These are phyloP conservation scores for Caenorhabditis japonica DNA, from an alignment of 2,888 invertebrate species.

Conservation along the genomic window DNA sequence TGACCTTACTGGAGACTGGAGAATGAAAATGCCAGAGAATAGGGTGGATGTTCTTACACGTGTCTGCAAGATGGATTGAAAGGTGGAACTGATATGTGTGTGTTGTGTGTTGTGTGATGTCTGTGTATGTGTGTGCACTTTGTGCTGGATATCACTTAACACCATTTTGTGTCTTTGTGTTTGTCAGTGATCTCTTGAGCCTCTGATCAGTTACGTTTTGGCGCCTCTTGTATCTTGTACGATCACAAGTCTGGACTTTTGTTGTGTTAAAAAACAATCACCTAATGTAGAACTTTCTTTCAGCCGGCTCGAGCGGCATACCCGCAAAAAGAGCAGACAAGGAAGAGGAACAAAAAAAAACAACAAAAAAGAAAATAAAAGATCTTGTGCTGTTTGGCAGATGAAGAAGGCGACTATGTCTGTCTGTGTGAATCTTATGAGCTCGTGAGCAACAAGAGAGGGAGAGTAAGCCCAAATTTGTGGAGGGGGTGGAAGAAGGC, in stretches of 20 bases:
- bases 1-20: slow-evolving; percentile 1
- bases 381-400: neutral
- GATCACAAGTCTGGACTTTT: too few relatives aligned
- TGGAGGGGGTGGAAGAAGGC: neutral
- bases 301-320: too few relatives aligned
- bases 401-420: neutral
- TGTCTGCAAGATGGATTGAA: too few relatives aligned
- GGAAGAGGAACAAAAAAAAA: too few relatives aligned
- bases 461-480: neutral
- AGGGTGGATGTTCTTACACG: neutral
- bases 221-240: neutral
- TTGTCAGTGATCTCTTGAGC: slow-evolving; percentile 33
- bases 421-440: slow-evolving; percentile 18
- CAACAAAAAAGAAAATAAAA: too few relatives aligned
- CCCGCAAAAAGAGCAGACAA: too few relatives aligned
- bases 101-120: too few relatives aligned
- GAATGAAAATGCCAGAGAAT: slow-evolving; percentile 13
- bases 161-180: slow-evolving; percentile 37
- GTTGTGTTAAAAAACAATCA: too few relatives aligned
- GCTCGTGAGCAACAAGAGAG: slow-evolving; percentile 2
- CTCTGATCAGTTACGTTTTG: slow-evolving; percentile 1
- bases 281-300: too few relatives aligned
- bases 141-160: slow-evolving; percentile 6
- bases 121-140: too few relatives aligned
- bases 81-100: too few relatives aligned